A percentile compares a stretch with the other conserved stretches of the same genome.
These are phyloP conservation scores for Glossophaga mutica DNA, from an alignment of 2,797 vertebrate genomes.

Conservation along the genomic window DNA sequence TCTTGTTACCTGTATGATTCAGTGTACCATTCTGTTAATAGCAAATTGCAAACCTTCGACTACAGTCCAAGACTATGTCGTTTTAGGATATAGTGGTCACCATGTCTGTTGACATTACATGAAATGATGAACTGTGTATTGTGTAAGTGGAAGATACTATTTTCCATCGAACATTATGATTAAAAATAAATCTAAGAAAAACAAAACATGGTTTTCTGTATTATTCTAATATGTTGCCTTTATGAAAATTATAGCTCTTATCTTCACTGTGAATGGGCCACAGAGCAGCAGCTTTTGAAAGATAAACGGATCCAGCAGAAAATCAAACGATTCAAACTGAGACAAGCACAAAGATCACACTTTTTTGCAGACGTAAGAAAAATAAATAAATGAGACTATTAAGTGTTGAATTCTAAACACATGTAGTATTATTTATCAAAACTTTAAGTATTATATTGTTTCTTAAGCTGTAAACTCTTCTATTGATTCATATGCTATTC, in stretches of 20 bases:
- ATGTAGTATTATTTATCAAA: not conserved
- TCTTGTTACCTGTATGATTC: not conserved
- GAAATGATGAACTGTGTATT: not conserved
- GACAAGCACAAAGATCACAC: slow-evolving; percentile 98
- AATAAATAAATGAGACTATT: slow-evolving; percentile 15
- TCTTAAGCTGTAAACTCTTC: not conserved
- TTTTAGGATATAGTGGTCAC: not conserved
- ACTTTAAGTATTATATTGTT: slow-evolving; percentile 21
- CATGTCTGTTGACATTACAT: not conserved
- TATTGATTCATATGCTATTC: slow-evolving; percentile 5
- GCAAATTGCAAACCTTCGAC: not conserved
- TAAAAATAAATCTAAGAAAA: slow-evolving; percentile 14
- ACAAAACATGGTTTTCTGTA: slow-evolving; percentile 29
- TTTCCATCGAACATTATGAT: not conserved
- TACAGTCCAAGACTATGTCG: not conserved
- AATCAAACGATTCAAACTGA: slow-evolving; percentile 99
- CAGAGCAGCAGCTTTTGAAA: slow-evolving; percentile 95
- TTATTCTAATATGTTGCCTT: slow-evolving; percentile 62
- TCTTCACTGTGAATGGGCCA: slow-evolving; percentile 99
- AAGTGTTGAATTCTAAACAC: not conserved
- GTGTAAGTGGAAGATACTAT: slow-evolving; percentile 11
- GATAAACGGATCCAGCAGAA: slow-evolving; percentile 99
- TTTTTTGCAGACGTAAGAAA: slow-evolving; percentile 98
- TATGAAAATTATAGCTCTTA: slow-evolving; percentile 89
- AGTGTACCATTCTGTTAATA: not conserved